A percentile compares a stretch with the other conserved stretches of the same genome.
These are phyloP conservation scores for Otolemur garnettii DNA, from an alignment of 2,113 vertebrate genomes.

Conservation along the genomic window DNA sequence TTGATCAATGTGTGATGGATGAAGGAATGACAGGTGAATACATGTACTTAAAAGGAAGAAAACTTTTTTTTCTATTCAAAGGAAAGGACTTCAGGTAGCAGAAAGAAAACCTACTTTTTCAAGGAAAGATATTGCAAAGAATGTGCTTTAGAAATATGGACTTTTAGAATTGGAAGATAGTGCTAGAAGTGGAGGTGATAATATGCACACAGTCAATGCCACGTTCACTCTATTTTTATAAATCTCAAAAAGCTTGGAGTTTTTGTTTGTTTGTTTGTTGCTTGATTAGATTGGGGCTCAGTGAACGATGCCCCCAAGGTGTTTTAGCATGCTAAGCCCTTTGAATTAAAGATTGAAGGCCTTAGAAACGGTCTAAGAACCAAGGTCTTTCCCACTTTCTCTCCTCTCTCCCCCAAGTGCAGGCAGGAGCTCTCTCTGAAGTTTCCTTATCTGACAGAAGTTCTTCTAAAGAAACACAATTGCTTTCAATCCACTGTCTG, in stretches of 20 bases:
- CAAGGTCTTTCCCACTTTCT: not conserved
- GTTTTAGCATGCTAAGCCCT: not conserved
- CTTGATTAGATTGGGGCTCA: not conserved
- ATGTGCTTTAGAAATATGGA: not conserved
- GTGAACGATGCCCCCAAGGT: not conserved
- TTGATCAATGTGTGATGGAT: constrained; percentile 8
- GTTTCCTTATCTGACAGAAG: not conserved
- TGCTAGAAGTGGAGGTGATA: not conserved
- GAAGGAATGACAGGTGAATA: not conserved
- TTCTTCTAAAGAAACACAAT: not conserved
- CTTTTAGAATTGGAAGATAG: not conserved
- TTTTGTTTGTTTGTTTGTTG: not conserved
- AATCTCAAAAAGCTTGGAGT: not conserved
- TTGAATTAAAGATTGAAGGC: not conserved
- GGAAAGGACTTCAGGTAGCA: not conserved
- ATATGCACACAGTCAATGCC: not conserved
- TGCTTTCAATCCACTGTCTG: not conserved
- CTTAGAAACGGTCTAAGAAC: not conserved
- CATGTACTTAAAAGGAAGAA: not conserved
- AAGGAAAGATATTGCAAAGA: not conserved
- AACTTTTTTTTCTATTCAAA: not conserved
- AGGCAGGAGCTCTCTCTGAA: not conserved
- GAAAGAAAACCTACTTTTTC: constrained; percentile 4
- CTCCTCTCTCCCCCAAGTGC: not conserved
- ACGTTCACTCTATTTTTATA: not conserved